phyloP scores from a whole-genome alignment of 1,140 invertebrate species.

The Pseudomyrmex concolor region DNA sequence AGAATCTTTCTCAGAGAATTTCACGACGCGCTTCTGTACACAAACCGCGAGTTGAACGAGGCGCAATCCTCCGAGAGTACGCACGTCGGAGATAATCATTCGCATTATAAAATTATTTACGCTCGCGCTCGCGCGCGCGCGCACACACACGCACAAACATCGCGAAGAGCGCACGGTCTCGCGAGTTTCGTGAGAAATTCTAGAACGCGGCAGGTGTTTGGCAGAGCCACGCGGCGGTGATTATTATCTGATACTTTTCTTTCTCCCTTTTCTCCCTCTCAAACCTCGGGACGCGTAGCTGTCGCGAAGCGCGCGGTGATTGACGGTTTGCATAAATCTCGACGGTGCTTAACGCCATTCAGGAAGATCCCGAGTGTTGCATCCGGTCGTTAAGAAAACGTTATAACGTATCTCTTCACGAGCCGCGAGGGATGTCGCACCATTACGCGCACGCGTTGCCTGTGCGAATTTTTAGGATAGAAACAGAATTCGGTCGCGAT shows the following conservation, averaged over 20 bases:
- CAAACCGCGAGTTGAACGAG: neutral
- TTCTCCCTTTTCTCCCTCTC: neutral
- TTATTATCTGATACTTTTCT: slow-evolving; percentile 64
- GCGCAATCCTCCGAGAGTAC: slow-evolving; percentile 12
- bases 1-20: slow-evolving; percentile 13
- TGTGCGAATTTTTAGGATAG: slow-evolving; percentile 3
- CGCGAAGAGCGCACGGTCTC: no score
- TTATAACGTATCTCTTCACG: slow-evolving; percentile 11
- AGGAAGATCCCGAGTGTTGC: slow-evolving; percentile 48
- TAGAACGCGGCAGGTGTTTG: slow-evolving; percentile 58
- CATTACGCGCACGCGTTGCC: neutral
- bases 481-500: slow-evolving; percentile 1
- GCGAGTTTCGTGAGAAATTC: slow-evolving; percentile 52
- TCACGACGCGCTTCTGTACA: neutral
- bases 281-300: neutral
- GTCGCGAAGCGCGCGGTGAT: slow-evolving; percentile 54
- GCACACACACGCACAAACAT: no score
- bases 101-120: slow-evolving; percentile 52
- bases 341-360: slow-evolving; percentile 60
- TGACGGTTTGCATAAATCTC: slow-evolving; percentile 67
- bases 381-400: slow-evolving; percentile 56
- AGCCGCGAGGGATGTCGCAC: slow-evolving; percentile 7
- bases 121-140: slow-evolving; percentile 2
- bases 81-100: slow-evolving; percentile 49
- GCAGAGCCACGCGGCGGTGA: slow-evolving; percentile 39